Base-by-base conservation (phyloP, 2,888 invertebrate species). In the Osmoderma eremita region DNA sequence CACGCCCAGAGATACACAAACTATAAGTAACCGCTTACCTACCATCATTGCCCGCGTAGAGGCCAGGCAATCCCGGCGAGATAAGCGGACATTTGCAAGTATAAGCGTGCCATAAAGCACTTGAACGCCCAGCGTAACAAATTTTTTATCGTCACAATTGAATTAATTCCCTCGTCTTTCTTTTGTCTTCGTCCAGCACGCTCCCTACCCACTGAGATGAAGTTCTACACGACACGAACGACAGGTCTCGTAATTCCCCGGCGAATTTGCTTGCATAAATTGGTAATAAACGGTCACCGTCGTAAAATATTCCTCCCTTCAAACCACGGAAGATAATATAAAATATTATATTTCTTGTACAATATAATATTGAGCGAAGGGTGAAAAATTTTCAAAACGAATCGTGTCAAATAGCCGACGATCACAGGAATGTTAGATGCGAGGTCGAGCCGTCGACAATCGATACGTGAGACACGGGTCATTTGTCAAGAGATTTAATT, bases 401-500 rank as follows among this genome's bases (percentile, higher is more conserved):
- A 4, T 30, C 30, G 30, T 30, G 30, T 30, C 30, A 10, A 30
- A 30, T 15, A 45, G 17, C 10, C 15, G 45, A 45, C 15, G 2
- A 45, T 17, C 17, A 45, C 15, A 15, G n/a, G n/a, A 10, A 17
- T 45, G 45, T 17, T 10, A 8, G 18, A 10, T 45, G 15, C 1
- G 45, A 13, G 63, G 66, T 61, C 63, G 69, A 66, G 66, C 64
- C 70, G 68, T 61, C 65, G 53, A 67, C 72, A 75, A 75, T 75
- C 74, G 72, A 74, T 74, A 74, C 72, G 53, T 68, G 72, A 73
- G 74, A 74, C 74, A 73, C 72, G 74, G 71, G 71, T 73, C 73
- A 76, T 76, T 76, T 76, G 76, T 76, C 73, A 76, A 45, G 45
- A 45, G 17, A 17, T 18, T 18, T 45, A 45, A 45, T 45, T 45